Evolutionary conservation across 2,888 invertebrate species (phyloP).

Genomic region (Protodeltote pygarga): DNA sequence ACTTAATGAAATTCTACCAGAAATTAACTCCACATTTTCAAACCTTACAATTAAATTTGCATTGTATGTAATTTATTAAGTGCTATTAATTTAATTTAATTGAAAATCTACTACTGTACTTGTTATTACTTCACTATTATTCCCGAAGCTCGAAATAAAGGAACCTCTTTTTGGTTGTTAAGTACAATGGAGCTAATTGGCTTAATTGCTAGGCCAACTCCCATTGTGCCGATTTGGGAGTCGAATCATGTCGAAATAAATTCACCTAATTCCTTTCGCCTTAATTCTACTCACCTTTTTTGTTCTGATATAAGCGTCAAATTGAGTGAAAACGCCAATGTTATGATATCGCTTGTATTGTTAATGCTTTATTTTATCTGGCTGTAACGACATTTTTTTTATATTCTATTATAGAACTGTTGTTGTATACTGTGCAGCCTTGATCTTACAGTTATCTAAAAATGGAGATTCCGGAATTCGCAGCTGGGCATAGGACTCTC

Average conservation of each 20-base stretch:
- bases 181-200: conserved; percentile 44
- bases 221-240: conserved; percentile 36
- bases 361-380: not conserved
- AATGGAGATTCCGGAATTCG: no score
- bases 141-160: conserved; percentile 32
- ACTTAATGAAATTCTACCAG: conserved; percentile 14
- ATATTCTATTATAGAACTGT: no score
- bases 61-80: conserved; percentile 28
- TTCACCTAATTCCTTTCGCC: conserved; percentile 35
- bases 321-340: conserved; percentile 20
- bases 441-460: no score
- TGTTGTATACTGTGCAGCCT: no score
- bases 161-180: conserved; percentile 44
- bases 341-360: conserved; percentile 2
- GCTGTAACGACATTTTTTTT: no score
- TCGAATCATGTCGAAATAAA: conserved; percentile 46
- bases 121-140: conserved; percentile 43
- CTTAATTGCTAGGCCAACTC: conserved; percentile 40
- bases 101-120: conserved; percentile 16
- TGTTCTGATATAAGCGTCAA: conserved; percentile 4
- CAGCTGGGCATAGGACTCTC: no score
- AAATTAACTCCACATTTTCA: conserved; percentile 8
- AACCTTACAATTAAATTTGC: conserved; percentile 19
- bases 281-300: conserved; percentile 21
- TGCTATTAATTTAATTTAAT: conserved; percentile 35